Evolutionary conservation across 2,888 invertebrate genomes (phyloP), one percentile per base, ranked within the genome.

Genomic region (Hofmannophila pseudospretella): DNA sequence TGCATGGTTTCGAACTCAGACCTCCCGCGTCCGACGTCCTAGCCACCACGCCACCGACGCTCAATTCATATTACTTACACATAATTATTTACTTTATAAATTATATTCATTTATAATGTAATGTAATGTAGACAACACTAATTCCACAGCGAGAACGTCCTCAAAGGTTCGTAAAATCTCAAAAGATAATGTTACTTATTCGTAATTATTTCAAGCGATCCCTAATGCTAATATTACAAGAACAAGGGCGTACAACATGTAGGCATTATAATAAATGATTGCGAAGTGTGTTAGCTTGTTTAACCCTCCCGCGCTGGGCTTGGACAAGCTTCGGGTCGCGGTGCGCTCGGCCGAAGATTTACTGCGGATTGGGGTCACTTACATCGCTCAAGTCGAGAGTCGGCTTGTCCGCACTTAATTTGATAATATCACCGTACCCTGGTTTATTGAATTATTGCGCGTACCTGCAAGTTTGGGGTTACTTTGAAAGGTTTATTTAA

Each of bases 351-450:
- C 53, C 57, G 68, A 82, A 84, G 85, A 86, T 85, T 85, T 85
- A 86, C 82, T 67, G 78, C 79, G 80, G 79, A 79, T 82, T 81
- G 76, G 68, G 85, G 82, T 77, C 80, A 85, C 76, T 74, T 81
- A 80, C 82, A 80, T 74, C 75, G 78, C 71, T 78, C 77, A 75
- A 78, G 76, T 77, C 74, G 74, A 71, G 71, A 81, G 78, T 75
- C 65, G 66, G 65, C 67, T 66, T 74, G 73, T 72, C 70, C 71
- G 65, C 68, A 66, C 59, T 62, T 65, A 67, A 79, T 78, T 80
- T 75, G 73, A 71, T 78, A 71, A 65, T 75, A 73, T 75, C 72
- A 58, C 66, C 30, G 5, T 11, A 32, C 32, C 20, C 32, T 20
- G 25, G 14, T 26, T 39, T 39, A 41, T 37, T 41, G 34, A 41